Evolutionary conservation across 2,797 vertebrate genomes (phyloP).

Genomic region (Sphaeramia orbicularis): DNA sequence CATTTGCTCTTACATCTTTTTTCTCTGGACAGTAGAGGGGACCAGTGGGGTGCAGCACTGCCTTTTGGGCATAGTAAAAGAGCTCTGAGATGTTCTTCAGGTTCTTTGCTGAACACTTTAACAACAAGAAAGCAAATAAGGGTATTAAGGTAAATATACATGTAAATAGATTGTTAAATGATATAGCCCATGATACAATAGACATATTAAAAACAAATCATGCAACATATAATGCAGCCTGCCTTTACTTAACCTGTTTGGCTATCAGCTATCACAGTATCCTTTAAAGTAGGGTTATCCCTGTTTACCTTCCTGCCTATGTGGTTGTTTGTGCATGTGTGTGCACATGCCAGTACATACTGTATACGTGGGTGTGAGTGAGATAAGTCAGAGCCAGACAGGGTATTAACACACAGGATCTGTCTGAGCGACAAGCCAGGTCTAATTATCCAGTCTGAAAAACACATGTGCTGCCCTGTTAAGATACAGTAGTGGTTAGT

Average conservation of each 20-base stretch:
- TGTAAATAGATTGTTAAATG: no score
- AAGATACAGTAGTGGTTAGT: background rate
- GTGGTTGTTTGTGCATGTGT: slow-evolving; percentile 2
- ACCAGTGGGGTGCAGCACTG: slow-evolving; percentile 97
- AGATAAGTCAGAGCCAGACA: slow-evolving; percentile 54
- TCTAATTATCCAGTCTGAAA: slow-evolving; percentile 61
- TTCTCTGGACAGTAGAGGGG: slow-evolving; percentile 98
- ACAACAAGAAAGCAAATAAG: no score
- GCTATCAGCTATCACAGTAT: background rate
- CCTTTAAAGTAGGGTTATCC: background rate
- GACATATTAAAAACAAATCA: no score
- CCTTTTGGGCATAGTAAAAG: slow-evolving; percentile 99
- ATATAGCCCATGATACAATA: no score
- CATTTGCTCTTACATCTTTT: slow-evolving; percentile 79
- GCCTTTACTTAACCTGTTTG: background rate
- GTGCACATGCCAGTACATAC: slow-evolving; percentile 1
- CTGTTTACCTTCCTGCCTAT: slow-evolving; percentile 20
- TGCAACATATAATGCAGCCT: background rate
- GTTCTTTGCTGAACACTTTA: slow-evolving; percentile 98
- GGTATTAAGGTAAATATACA: background rate
- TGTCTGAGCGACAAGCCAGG: slow-evolving; percentile 47
- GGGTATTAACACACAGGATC: slow-evolving; percentile 70
- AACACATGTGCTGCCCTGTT: slow-evolving; percentile 13
- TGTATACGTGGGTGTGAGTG: slow-evolving; percentile 15
- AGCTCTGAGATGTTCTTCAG: slow-evolving; percentile 99